These are phyloP conservation scores for Zelleria hepariella DNA, from an alignment of 2,888 invertebrate species.

Conservation along the genomic window DNA sequence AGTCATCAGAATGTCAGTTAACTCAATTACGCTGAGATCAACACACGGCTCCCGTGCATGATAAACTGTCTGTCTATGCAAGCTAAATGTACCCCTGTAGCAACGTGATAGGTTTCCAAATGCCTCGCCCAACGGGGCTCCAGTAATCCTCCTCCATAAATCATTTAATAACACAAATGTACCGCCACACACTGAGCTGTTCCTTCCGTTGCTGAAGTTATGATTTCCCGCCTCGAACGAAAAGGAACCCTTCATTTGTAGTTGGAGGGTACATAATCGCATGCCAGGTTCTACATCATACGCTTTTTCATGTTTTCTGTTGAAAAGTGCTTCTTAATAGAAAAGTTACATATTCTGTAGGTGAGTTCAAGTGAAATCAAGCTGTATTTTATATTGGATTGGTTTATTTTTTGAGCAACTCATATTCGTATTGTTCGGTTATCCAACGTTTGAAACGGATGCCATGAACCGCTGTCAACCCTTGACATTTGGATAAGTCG, in stretches of 20 bases:
- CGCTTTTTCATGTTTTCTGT: neutral
- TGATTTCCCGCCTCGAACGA: conserved; percentile 15
- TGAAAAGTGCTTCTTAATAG: neutral
- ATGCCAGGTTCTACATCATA: neutral
- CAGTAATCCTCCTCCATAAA: conserved; percentile 66
- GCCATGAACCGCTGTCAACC: conserved; percentile 65
- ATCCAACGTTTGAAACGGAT: conserved; percentile 51
- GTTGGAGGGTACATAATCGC: neutral
- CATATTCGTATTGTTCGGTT: conserved; percentile 20
- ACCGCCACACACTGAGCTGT: conserved; percentile 67
- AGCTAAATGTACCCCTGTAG: conserved; percentile 34
- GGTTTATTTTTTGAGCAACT: neutral
- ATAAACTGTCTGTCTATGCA: conserved; percentile 37
- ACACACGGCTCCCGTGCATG: conserved; percentile 66
- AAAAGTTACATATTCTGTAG: neutral
- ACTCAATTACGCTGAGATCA: conserved; percentile 70
- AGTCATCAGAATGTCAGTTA: conserved; percentile 69
- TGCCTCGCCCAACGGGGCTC: conserved; percentile 30
- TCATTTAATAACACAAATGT: conserved; percentile 72
- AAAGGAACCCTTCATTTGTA: neutral
- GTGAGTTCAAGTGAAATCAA: neutral
- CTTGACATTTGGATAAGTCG: conserved; percentile 63
- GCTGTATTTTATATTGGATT: neutral
- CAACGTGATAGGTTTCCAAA: conserved; percentile 36
- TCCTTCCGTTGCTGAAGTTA: conserved; percentile 52